Conservation (phyloP, 2,888 invertebrate species). For the Cataglyphis cursor region DNA sequence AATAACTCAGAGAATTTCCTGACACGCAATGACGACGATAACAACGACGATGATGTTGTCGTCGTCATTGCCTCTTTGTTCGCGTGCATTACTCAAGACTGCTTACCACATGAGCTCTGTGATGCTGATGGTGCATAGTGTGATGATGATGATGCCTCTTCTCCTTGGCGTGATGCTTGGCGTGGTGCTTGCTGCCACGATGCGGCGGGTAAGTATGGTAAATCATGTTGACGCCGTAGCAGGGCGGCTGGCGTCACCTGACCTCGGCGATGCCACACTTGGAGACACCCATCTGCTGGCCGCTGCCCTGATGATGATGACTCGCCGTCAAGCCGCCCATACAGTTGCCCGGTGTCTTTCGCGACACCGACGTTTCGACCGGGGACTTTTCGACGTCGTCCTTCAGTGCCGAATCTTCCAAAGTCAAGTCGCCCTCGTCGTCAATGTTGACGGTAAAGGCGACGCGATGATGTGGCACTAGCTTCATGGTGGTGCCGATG, state of each 20-base stretch:
- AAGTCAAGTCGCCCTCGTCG: slow-evolving; percentile 67
- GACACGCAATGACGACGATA: neutral
- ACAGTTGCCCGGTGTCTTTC: slow-evolving; percentile 63
- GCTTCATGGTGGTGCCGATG: slow-evolving; percentile 81
- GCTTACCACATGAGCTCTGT: slow-evolving; percentile 85
- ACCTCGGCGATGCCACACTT: slow-evolving; percentile 78
- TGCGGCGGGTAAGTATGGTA: slow-evolving; percentile 86
- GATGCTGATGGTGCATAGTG: slow-evolving; percentile 82
- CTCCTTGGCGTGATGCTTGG: slow-evolving; percentile 84
- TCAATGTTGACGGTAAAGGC: slow-evolving; percentile 78
- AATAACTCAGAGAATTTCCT: neutral
- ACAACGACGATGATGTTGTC: neutral
- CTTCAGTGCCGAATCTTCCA: slow-evolving; percentile 57
- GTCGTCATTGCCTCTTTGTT: slow-evolving; percentile 8
- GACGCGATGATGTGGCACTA: slow-evolving; percentile 77
- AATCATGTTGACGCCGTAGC: slow-evolving; percentile 83
- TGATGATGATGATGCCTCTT: slow-evolving; percentile 84
- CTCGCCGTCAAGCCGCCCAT: slow-evolving; percentile 51
- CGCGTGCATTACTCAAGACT: neutral
- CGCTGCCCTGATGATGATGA: slow-evolving; percentile 64
- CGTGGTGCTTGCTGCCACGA: slow-evolving; percentile 83
- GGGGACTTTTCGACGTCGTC: slow-evolving; percentile 63
- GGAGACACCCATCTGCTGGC: slow-evolving; percentile 70
- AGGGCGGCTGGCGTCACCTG: slow-evolving; percentile 86
- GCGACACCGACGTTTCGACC: slow-evolving; percentile 40